A percentile compares a stretch with the other conserved stretches of the same genome.
Evolutionary conservation across 2,113 vertebrate genomes (phyloP).

Genomic region (Poicephalus gulielmi): DNA sequence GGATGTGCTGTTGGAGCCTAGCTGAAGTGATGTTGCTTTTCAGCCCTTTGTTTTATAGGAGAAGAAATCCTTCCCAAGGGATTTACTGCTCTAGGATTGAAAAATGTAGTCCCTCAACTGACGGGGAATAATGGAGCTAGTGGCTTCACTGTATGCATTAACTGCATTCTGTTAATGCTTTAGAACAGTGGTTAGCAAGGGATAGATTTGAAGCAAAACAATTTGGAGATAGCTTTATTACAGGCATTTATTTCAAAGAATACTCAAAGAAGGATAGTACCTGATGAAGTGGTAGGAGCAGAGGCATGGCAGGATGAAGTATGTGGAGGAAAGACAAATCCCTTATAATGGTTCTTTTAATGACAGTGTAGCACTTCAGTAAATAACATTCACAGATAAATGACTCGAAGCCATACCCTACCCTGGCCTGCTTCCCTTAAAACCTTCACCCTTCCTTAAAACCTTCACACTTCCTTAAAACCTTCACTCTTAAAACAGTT

Average conservation of each 20-base stretch:
- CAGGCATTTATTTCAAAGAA: background rate
- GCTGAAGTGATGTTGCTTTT: background rate
- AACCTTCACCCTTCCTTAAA: background rate
- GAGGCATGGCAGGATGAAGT: background rate
- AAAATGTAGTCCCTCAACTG: background rate
- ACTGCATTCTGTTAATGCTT: background rate
- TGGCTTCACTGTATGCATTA: background rate
- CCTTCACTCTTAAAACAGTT: background rate
- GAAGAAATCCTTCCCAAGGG: slow-evolving; percentile 12
- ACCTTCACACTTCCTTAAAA: too few relatives aligned
- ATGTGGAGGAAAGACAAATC: background rate
- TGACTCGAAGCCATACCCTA: background rate
- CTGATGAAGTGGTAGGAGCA: background rate
- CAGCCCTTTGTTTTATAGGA: background rate
- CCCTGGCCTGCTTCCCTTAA: background rate
- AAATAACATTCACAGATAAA: background rate
- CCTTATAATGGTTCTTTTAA: background rate
- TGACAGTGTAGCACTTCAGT: background rate
- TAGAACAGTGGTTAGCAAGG: background rate
- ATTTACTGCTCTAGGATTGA: background rate
- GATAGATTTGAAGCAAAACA: background rate
- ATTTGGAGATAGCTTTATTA: background rate
- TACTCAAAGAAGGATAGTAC: background rate
- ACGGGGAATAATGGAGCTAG: background rate
- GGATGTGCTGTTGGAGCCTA: background rate